phyloP scores from a whole-genome alignment of 2,888 invertebrate genomes.

The Arctia plantaginis region DNA sequence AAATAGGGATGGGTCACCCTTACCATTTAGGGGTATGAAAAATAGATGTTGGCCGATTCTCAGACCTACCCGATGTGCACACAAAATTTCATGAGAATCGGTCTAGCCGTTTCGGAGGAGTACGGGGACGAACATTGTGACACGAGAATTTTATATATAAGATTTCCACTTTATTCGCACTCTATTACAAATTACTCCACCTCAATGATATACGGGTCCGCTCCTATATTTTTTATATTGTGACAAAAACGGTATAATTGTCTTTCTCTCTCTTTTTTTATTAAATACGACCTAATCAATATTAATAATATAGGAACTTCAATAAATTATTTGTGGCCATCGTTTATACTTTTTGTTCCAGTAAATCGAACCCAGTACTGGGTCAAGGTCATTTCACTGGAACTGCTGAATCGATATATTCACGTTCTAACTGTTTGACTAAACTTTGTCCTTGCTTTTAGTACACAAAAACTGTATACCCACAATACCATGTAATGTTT shows the following conservation, averaged over 20 bases:
- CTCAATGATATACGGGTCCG: too few species aligned
- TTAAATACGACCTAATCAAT: background rate
- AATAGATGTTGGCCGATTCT: too few species aligned
- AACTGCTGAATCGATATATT: slow-evolving; percentile 19
- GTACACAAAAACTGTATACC: background rate
- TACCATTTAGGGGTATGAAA: too few species aligned
- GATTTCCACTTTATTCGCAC: too few species aligned
- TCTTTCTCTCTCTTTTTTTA: background rate
- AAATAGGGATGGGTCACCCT: too few species aligned
- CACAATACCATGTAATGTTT: slow-evolving; percentile 7
- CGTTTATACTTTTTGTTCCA: background rate
- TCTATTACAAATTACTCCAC: too few species aligned
- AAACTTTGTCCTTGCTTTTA: background rate
- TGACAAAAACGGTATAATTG: background rate
- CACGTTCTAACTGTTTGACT: background rate
- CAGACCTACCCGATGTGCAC: too few species aligned
- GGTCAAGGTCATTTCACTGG: slow-evolving; percentile 20
- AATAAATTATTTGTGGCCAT: slow-evolving; percentile 1
- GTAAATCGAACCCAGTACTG: background rate
- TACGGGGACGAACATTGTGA: too few species aligned
- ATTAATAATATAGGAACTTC: background rate
- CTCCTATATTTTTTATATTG: too few species aligned
- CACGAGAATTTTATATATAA: too few species aligned
- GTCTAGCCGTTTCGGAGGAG: too few species aligned
- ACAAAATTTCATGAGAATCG: too few species aligned